Percentiles rank a stretch among this genome's conserved stretches.
Conservation (phyloP, 2,888 invertebrate genomes). For the Ischnus inquisitorius region DNA sequence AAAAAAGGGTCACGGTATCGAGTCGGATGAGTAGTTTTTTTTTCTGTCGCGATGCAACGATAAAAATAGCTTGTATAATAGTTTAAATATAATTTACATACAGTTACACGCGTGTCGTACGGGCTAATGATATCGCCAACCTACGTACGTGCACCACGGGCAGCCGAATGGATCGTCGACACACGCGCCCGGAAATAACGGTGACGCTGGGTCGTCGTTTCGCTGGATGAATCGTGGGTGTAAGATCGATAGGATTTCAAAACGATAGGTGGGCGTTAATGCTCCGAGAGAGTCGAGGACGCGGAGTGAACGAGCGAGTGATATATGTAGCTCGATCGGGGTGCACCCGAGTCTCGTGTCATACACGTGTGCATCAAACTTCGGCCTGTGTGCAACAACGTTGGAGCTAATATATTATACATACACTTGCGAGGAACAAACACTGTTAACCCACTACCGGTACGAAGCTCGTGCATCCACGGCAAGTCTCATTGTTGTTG, state of each 20-base stretch:
- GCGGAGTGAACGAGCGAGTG: slow-evolving; percentile 14
- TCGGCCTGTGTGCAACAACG: background rate
- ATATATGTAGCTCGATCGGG: background rate
- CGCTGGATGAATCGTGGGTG: slow-evolving; percentile 46
- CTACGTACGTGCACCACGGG: slow-evolving; percentile 1
- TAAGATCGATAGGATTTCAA: slow-evolving; percentile 65
- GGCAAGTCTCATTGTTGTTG: slow-evolving; percentile 48
- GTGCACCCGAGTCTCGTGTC: slow-evolving; percentile 43
- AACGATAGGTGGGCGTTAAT: slow-evolving; percentile 61
- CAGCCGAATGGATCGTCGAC: slow-evolving; percentile 41
- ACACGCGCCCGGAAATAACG: slow-evolving; percentile 53
- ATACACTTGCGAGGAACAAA: slow-evolving; percentile 33
- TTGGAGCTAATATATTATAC: slow-evolving; percentile 1
- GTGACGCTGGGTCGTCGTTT: slow-evolving; percentile 17
- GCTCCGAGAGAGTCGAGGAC: slow-evolving; percentile 24
- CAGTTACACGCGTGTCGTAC: background rate
- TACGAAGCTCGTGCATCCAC: slow-evolving; percentile 38
- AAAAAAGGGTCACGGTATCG: background rate
- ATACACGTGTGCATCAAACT: slow-evolving; percentile 45
- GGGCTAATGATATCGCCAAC: background rate
- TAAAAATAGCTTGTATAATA: no score
- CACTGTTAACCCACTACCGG: slow-evolving; percentile 38
- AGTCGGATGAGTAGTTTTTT: background rate
- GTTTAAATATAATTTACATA: background rate
- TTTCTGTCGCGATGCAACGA: background rate